Conservation (phyloP, 2,113 vertebrate genomes). For the Cyanistes caeruleus region DNA sequence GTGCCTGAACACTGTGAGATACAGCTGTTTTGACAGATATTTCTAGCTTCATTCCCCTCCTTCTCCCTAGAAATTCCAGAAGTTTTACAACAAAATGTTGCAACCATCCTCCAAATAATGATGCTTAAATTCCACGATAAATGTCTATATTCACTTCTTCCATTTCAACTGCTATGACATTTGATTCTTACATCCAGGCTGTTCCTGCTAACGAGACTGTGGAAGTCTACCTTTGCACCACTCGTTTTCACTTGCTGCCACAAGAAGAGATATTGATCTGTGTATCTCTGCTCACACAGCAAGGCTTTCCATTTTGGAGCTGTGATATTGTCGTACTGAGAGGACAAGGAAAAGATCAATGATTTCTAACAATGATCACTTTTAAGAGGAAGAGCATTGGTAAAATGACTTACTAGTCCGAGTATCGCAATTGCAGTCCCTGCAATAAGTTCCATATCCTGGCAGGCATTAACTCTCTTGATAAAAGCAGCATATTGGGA, state of each 20-base stretch:
- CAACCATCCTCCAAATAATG: neutral
- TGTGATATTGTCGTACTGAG: constrained; percentile 36
- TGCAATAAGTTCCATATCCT: neutral
- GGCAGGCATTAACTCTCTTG: neutral
- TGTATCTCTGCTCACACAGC: constrained; percentile 52
- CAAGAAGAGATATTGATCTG: constrained; percentile 56
- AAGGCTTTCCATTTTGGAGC: constrained; percentile 53
- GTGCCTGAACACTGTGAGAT: neutral
- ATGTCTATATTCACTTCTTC: neutral
- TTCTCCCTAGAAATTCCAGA: neutral
- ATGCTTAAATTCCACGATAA: neutral
- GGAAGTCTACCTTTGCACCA: constrained; percentile 8
- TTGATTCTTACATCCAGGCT: neutral
- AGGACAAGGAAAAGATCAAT: constrained; percentile 52
- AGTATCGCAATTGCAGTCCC: neutral
- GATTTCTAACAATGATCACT: constrained; percentile 54
- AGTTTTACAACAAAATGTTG: neutral
- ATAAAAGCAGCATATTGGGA: neutral
- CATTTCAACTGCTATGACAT: neutral
- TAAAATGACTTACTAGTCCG: constrained; percentile 33
- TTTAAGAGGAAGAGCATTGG: constrained; percentile 4
- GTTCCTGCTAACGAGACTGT: neutral
- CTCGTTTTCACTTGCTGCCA: constrained; percentile 52
- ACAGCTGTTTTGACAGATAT: neutral
- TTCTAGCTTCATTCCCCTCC: neutral